Evolutionary conservation across 2,888 invertebrate genomes (phyloP).

Genomic region (Aromia moschata): DNA sequence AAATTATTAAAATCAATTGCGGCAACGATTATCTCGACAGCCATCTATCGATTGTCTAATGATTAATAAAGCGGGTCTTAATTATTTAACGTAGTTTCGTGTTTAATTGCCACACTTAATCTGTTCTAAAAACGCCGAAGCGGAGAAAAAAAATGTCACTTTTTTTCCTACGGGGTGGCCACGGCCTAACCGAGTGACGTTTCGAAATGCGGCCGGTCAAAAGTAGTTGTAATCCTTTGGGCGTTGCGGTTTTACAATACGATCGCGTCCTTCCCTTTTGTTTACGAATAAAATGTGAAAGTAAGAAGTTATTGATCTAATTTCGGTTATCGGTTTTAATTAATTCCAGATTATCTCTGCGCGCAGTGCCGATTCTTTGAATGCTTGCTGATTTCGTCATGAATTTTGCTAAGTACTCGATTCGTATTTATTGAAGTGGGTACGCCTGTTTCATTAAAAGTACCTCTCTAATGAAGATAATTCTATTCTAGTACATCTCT

Average conservation of each 20-base stretch:
- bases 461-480: too few species aligned
- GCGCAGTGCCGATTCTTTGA: too few species aligned
- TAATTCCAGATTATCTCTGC: background rate
- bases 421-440: too few species aligned
- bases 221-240: background rate
- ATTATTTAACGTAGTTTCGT: constrained; percentile 1
- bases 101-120: constrained; percentile 10
- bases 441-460: too few species aligned
- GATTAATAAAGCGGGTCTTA: constrained; percentile 15
- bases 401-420: too few species aligned
- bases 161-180: constrained; percentile 3
- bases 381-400: too few species aligned
- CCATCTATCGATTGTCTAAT: constrained; percentile 17
- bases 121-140: background rate
- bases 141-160: constrained; percentile 3
- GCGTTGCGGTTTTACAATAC: background rate
- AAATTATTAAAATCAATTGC: constrained; percentile 29
- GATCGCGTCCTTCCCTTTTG: background rate
- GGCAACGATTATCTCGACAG: constrained; percentile 27
- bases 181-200: constrained; percentile 2
- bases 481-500: too few species aligned
- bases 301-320: background rate
- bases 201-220: constrained; percentile 3
- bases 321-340: background rate
- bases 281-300: background rate